These are phyloP conservation scores for Neotoxoptera formosana DNA, from an alignment of 1,140 invertebrate genomes.

Conservation along the genomic window DNA sequence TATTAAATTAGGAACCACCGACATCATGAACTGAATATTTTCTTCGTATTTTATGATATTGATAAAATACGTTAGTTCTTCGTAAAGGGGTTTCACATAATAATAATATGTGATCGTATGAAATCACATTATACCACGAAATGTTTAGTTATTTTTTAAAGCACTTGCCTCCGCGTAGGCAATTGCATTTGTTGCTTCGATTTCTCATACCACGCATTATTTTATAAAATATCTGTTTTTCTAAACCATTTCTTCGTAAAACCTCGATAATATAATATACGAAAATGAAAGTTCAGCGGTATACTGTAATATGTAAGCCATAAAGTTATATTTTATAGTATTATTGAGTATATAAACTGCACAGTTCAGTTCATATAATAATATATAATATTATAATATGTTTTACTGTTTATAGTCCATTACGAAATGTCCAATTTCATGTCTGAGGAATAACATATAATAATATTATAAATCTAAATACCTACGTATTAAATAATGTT, in stretches of 20 bases:
- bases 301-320: not conserved
- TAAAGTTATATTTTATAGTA: not conserved
- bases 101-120: not conserved
- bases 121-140: not conserved
- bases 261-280: not conserved
- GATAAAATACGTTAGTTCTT: not conserved
- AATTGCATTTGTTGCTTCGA: not conserved
- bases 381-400: too few relatives aligned
- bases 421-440: not conserved
- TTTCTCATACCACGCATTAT: not conserved
- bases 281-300: not conserved
- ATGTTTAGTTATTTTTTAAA: not conserved
- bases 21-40: too few relatives aligned
- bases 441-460: not conserved
- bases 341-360: not conserved
- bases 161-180: not conserved
- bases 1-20: too few relatives aligned
- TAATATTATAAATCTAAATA: not conserved
- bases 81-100: not conserved
- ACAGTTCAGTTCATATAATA: not conserved
- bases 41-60: too few relatives aligned
- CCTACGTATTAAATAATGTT: too few relatives aligned
- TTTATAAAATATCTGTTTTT: not conserved
- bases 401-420: not conserved
- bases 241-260: not conserved